These are phyloP conservation scores for Mastomys coucha DNA, from an alignment of 2,113 vertebrate genomes.

Conservation along the genomic window DNA sequence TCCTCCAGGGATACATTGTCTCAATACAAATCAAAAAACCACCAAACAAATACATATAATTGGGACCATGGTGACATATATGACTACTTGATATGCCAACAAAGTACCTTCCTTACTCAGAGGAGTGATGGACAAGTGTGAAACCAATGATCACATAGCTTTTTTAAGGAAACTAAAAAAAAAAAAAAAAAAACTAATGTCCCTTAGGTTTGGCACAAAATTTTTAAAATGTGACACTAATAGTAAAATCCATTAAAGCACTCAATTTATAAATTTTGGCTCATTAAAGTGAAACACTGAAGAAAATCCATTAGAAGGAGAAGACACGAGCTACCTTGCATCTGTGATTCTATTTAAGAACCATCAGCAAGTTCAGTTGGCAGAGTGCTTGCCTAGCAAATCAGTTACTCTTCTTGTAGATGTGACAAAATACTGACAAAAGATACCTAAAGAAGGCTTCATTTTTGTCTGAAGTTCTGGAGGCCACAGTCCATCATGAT, in stretches of 20 bases:
- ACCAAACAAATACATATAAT: neutral
- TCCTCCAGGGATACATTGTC: neutral
- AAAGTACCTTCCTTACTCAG: neutral
- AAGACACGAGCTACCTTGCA: neutral
- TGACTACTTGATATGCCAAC: neutral
- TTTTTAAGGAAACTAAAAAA: neutral
- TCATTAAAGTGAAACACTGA: conserved; percentile 11
- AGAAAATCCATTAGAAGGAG: neutral
- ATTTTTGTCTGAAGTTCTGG: neutral
- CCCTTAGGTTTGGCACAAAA: neutral
- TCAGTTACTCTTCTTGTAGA: neutral
- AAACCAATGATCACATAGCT: neutral
- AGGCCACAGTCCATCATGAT: too few species aligned
- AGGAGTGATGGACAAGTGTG: neutral
- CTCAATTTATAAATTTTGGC: neutral
- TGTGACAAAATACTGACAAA: neutral
- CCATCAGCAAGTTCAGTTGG: neutral
- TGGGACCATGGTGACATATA: neutral
- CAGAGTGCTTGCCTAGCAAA: neutral
- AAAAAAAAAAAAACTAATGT: neutral
- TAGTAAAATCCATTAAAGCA: conserved; percentile 37
- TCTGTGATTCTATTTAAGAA: neutral
- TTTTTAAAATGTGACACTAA: neutral
- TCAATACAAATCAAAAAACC: neutral
- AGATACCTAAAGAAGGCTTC: neutral